Evolutionary conservation across 2,113 vertebrate species (phyloP), one percentile per base, ranked within the genome.

Genomic region (Grammomys dolichurus): DNA sequence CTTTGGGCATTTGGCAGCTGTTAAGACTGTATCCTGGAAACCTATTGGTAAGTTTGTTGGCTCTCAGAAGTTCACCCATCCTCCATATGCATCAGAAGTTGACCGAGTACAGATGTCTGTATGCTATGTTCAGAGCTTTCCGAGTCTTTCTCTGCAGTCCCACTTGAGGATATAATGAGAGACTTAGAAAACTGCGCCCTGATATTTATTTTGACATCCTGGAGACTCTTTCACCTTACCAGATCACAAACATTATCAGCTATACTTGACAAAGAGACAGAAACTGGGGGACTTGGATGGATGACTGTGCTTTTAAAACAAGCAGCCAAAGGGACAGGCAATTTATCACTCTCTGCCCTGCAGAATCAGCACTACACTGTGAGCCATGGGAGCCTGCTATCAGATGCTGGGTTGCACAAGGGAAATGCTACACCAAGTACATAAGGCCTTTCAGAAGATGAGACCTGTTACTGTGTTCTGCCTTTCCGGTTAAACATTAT

Each of bases 331-430:
- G 72, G 81, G 86, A 56, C 22, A 91, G 65, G 75, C 48, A 58
- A 88, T 96, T 96, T 36, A 82, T 96, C 92, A 95, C 16, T 22
- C 1, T 0, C 87, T 80, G 54, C 77, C 94, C 87, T 97, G 84
- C 70, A 14, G 67, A 91, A 84, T 90, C 78, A 87, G 63, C 76
- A 12, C 3, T 14, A 40, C 70, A 12, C 0, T 24, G 73, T 2
- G 60, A 86, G 24, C 43, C 72, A 4, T 19, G 14, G 46, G 58
- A 80, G 6, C 20, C 85, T 11, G 65, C 70, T 54, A 81, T 76
- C 87, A 89, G 93, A 94, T 67, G 58, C 65, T 12, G 33, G 87
- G 76, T 94, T 80, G n/a, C 65, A 89, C 48, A 75, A 92, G 89
- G 75, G 82, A 96, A 92, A 90, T 82, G 90, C 4, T 22, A 20